Evolutionary conservation across 2,888 invertebrate species (phyloP).

Genomic region (Phortica magna): DNA sequence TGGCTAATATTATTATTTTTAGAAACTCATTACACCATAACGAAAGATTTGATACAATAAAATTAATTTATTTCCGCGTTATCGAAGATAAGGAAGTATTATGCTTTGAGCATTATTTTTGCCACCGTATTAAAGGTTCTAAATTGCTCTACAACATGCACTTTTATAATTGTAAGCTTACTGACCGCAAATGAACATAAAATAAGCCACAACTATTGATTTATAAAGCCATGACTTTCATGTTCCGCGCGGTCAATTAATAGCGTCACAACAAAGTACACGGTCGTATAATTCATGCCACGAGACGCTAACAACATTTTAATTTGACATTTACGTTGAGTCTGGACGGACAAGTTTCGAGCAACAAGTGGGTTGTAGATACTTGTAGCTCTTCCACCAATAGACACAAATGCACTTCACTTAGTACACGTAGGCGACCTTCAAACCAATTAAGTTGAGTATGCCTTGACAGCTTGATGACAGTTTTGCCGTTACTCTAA

Average conservation of each 20-base stretch:
- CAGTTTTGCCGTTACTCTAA: conserved; percentile 4
- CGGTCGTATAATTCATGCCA: neutral
- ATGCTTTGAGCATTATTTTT: no score
- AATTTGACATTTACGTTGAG: conserved; percentile 17
- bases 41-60: no score
- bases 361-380: no score
- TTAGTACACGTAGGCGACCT: conserved; percentile 49
- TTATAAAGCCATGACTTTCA: conserved; percentile 22
- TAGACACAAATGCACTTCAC: neutral
- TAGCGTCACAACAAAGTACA: neutral
- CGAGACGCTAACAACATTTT: conserved; percentile 16
- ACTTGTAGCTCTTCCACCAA: no score
- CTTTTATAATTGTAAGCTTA: no score
- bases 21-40: no score
- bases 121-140: no score
- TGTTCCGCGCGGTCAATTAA: neutral
- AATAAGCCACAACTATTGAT: neutral
- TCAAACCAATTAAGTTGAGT: conserved; percentile 54
- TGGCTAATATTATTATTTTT: neutral
- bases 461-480: conserved; percentile 39
- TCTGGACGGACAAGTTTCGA: no score
- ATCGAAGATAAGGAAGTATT: no score
- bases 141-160: no score
- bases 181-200: neutral
- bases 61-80: no score